Base-by-base conservation (phyloP, 2,113 vertebrate genomes). In the Pitta sordida region DNA sequence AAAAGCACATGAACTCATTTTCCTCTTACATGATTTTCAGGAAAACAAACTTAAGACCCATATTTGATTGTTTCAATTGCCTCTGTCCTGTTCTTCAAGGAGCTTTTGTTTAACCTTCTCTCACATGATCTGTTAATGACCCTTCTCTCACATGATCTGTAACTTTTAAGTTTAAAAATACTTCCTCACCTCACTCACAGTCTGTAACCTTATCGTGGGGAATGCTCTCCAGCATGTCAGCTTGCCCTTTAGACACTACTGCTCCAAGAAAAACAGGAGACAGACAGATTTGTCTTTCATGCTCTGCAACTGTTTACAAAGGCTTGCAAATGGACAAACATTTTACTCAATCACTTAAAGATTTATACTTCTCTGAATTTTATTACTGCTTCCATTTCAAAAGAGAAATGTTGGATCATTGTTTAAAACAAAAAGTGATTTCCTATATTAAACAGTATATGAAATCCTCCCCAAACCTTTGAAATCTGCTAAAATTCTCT, bases 51-150 rank as follows among this genome's bases (percentile, higher is more conserved):
- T 71, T 90, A 64, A 77, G 70, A 69, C 34, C 29, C 3, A 0
- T 59, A 26, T 89, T 75, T 9, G 12, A 69, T 82, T 95, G 70
- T 88, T 83, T 90, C 59, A 92, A 21, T 49, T 69, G 63, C 59
- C 37, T 84, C 53, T 68, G 58, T 92, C 37, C 39, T 74, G 59
- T 83, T 80, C 75, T 79, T 58, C 59, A 83, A 83, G 63, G 68
- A 77, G n/a, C 52, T 90, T 84, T 95, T 96, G 82, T 96, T 96
- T 96, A 94, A 88, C 63, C 63, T 80, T 75, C 27, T 44, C 71
- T 92, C 96, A 95, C 71, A 91, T 96, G 95, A 92, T 94, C 89
- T 91, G 90, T 94, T 95, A 96, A 92, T 89, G 55, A 93, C n/a
- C 63, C 63, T 80, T 75, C 27, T 44, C 71, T 92, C 96, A 95